A percentile compares a stretch with the other conserved stretches of the same genome.
phyloP scores from a whole-genome alignment of 2,797 vertebrate genomes.

The Choloepus didactylus region DNA sequence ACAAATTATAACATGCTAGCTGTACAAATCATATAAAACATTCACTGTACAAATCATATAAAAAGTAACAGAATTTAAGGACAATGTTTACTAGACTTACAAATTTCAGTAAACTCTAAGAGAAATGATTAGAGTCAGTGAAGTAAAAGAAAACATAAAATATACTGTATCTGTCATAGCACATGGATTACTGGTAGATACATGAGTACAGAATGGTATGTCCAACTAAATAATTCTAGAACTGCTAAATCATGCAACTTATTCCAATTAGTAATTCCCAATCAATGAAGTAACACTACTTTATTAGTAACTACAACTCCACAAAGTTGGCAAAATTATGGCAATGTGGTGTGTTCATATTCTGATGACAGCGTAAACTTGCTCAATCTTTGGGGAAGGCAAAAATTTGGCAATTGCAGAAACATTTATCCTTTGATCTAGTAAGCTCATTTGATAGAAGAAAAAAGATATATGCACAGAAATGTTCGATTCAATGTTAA shows the following conservation, averaged over 20 bases:
- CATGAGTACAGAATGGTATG: constrained; percentile 4
- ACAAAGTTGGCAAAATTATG: no score
- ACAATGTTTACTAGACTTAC: constrained; percentile 20
- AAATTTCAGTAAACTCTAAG: constrained; percentile 36
- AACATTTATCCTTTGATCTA: no score
- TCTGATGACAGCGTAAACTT: no score
- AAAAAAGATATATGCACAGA: no score
- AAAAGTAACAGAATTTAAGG: constrained; percentile 48
- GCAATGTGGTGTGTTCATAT: no score
- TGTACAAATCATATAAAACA: neutral
- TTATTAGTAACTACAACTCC: no score
- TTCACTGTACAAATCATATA: neutral
- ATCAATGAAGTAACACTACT: no score
- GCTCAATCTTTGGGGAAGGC: no score
- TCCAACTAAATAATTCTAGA: constrained; percentile 53
- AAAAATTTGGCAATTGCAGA: no score
- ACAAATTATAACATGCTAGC: neutral
- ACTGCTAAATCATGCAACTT: neutral
- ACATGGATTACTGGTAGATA: constrained; percentile 2
- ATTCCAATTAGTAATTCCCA: neutral
- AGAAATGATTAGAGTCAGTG: constrained; percentile 14
- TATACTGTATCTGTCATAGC: neutral
- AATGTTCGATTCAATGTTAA: constrained; percentile 39
- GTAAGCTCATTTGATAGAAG: no score
- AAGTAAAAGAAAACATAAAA: constrained; percentile 58